Conservation (phyloP, 2,113 vertebrate species). For the Solea senegalensis region DNA sequence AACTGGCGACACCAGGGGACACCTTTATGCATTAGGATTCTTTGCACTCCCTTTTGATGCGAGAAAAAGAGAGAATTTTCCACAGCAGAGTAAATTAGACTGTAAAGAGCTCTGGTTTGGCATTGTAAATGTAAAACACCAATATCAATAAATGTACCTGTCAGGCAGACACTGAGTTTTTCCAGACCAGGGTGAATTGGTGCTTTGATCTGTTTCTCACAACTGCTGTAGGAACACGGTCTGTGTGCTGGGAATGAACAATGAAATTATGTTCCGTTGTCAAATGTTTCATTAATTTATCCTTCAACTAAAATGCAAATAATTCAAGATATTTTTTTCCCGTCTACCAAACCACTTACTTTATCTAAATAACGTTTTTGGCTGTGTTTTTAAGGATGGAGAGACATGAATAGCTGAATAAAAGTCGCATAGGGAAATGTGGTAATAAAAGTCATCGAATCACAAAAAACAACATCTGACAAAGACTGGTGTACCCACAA, state of each 20-base stretch:
- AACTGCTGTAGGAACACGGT: conserved; percentile 20
- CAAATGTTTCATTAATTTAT: not conserved
- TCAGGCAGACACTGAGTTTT: conserved; percentile 21
- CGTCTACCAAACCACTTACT: not conserved
- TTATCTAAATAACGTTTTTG: too few species aligned
- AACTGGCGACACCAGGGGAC: conserved; percentile 67
- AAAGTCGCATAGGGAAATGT: too few species aligned
- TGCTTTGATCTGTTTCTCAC: conserved; percentile 45
- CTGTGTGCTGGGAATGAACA: conserved; percentile 19
- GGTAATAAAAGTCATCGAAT: too few species aligned
- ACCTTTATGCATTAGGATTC: conserved; percentile 71
- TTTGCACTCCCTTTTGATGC: conserved; percentile 41
- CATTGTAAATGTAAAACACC: conserved; percentile 40
- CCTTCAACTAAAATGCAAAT: not conserved
- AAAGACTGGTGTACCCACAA: too few species aligned
- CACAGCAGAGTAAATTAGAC: conserved; percentile 48
- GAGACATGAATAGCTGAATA: too few species aligned
- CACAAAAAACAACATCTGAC: too few species aligned
- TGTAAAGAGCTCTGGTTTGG: conserved; percentile 44
- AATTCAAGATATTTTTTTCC: too few species aligned
- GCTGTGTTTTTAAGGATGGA: too few species aligned
- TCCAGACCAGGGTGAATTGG: conserved; percentile 29
- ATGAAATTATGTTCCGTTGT: not conserved
- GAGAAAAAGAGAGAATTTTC: conserved; percentile 16
- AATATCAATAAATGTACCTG: conserved; percentile 33